A percentile compares a stretch with the other conserved stretches of the same genome.
These are phyloP conservation scores for Aythya baeri DNA, from an alignment of 2,113 vertebrate species.

Conservation along the genomic window DNA sequence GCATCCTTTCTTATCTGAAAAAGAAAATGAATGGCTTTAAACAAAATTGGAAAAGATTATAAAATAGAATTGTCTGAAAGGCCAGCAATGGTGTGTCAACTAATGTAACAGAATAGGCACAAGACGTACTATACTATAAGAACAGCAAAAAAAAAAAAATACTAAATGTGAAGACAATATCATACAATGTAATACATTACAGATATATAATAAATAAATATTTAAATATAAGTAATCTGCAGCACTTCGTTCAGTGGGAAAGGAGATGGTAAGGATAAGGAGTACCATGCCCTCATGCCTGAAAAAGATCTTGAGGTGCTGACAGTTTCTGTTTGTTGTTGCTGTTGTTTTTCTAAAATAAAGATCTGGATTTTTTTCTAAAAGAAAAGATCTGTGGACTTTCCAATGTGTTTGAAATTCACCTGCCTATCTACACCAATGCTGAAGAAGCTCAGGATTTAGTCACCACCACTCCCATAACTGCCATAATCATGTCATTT, in stretches of 20 bases:
- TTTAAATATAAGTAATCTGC: background rate
- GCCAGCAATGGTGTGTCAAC: background rate
- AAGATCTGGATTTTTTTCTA: background rate
- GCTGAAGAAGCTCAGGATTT: background rate
- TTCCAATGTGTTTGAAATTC: background rate
- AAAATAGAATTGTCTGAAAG: background rate
- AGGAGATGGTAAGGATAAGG: background rate
- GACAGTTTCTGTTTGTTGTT: background rate
- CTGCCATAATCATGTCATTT: background rate
- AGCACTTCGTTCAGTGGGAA: fast-evolving
- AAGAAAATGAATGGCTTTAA: background rate
- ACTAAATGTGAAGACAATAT: fast-evolving
- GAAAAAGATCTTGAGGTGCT: background rate
- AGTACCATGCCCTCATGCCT: background rate
- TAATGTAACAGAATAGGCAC: background rate
- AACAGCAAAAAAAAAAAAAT: background rate
- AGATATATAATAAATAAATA: background rate
- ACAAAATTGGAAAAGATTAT: background rate
- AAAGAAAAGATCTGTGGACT: background rate
- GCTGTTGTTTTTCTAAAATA: background rate
- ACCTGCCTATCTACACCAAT: background rate
- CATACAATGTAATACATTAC: fast-evolving
- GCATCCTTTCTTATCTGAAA: background rate
- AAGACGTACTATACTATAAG: background rate
- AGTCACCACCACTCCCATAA: background rate